A percentile compares a stretch with the other conserved stretches of the same genome.
Evolutionary conservation across 1,140 invertebrate genomes (phyloP).

Genomic region (Centruroides sculpturatus): DNA sequence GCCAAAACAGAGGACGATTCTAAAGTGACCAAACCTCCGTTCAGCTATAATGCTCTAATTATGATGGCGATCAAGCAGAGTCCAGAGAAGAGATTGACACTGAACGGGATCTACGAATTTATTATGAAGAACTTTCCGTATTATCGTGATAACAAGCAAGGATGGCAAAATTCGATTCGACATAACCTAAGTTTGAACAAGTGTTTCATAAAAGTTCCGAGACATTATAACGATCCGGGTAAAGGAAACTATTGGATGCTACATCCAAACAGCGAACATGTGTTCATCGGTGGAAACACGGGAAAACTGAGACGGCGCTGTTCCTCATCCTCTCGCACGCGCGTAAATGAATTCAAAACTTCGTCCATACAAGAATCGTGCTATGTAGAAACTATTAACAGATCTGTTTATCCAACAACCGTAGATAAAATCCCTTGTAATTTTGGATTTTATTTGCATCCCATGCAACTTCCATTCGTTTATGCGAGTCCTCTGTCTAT

Average conservation of each 20-base stretch:
- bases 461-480: no score
- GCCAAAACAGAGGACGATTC: no score
- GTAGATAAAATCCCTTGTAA: no score
- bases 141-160: conserved; percentile 91
- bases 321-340: conserved; percentile 55
- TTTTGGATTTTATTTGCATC: no score
- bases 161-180: conserved; percentile 96
- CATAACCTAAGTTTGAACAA: conserved; percentile 94
- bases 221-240: conserved; percentile 81
- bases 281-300: conserved; percentile 90
- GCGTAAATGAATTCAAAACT: no score
- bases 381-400: no score
- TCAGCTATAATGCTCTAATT: conserved; percentile 94
- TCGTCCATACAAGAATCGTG: no score
- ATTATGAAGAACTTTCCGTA: conserved; percentile 97
- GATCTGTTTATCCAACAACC: no score
- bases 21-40: conserved; percentile 57
- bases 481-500: no score
- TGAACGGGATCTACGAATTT: conserved; percentile 97
- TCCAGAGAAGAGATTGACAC: conserved; percentile 77
- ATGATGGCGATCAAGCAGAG: conserved; percentile 97
- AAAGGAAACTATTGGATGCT: conserved; percentile 94
- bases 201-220: conserved; percentile 89
- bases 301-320: conserved; percentile 64
- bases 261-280: conserved; percentile 81